phyloP scores from a whole-genome alignment of 2,113 vertebrate genomes.

The Chascanopsetta lugubris region DNA sequence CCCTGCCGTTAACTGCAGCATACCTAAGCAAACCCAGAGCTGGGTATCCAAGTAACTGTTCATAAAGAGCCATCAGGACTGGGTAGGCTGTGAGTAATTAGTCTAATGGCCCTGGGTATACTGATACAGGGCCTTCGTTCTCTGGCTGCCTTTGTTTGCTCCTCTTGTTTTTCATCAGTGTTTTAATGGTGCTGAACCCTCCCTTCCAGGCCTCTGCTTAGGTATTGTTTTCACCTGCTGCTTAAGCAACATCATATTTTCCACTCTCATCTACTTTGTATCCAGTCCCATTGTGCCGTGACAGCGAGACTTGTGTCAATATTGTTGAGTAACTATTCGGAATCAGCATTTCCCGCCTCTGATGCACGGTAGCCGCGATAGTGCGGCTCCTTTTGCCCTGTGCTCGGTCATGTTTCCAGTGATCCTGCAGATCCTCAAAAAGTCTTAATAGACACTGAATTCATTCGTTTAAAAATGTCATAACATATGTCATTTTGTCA shows the following conservation, averaged over 20 bases:
- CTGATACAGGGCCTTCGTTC: conserved; percentile 65
- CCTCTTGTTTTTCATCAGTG: conserved; percentile 69
- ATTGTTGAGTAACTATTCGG: not conserved
- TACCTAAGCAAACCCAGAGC: conserved; percentile 16
- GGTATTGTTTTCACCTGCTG: conserved; percentile 56
- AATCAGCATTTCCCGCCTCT: not conserved
- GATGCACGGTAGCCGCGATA: not conserved
- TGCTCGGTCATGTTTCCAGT: too few species aligned
- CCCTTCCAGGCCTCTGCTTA: conserved; percentile 7
- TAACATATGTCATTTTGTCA: too few species aligned
- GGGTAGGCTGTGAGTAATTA: conserved; percentile 48
- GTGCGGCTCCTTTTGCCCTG: too few species aligned
- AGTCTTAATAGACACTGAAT: too few species aligned
- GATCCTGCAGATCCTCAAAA: too few species aligned
- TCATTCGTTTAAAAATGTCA: too few species aligned
- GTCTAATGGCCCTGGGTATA: conserved; percentile 65
- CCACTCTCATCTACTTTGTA: conserved; percentile 11
- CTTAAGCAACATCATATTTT: conserved; percentile 28
- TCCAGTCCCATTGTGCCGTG: not conserved
- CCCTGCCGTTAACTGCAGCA: not conserved
- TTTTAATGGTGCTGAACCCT: conserved; percentile 49
- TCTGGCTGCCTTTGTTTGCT: conserved; percentile 65
- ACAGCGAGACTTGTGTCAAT: not conserved
- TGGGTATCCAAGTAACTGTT: conserved; percentile 65
- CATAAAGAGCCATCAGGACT: conserved; percentile 32